Conservation (phyloP, 2,113 vertebrate genomes). For the Numida meleagris region DNA sequence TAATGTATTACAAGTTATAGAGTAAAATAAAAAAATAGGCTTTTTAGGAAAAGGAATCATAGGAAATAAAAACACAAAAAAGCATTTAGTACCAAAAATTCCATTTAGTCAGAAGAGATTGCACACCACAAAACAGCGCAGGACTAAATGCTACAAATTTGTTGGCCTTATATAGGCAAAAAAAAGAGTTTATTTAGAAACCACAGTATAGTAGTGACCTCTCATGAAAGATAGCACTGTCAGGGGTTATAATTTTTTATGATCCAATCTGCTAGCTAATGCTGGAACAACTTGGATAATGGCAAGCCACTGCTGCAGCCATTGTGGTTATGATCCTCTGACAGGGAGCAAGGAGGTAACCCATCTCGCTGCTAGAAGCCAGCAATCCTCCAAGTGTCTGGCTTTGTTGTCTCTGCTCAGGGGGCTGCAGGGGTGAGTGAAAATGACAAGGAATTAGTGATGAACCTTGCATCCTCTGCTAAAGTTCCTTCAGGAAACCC, state of each 20-base stretch:
- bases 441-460: neutral
- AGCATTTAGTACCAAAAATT: neutral
- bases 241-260: constrained; percentile 18
- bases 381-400: neutral
- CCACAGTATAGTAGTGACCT: neutral
- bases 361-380: neutral
- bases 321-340: neutral
- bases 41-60: neutral
- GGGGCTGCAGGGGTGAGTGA: accelerated
- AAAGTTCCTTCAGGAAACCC: neutral
- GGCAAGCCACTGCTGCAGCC: neutral
- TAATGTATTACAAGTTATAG: neutral
- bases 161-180: neutral
- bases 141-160: neutral
- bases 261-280: constrained; percentile 10
- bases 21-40: neutral
- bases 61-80: neutral
- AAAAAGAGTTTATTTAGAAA: neutral
- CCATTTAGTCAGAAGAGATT: neutral
- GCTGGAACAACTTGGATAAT: neutral
- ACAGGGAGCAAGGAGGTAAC: neutral
- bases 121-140: neutral
- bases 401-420: neutral
- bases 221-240: neutral
- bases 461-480: neutral